Percentiles rank a stretch among this genome's conserved stretches.
phyloP scores from a whole-genome alignment of 2,113 vertebrate genomes.

The Hepsetus odoe region DNA sequence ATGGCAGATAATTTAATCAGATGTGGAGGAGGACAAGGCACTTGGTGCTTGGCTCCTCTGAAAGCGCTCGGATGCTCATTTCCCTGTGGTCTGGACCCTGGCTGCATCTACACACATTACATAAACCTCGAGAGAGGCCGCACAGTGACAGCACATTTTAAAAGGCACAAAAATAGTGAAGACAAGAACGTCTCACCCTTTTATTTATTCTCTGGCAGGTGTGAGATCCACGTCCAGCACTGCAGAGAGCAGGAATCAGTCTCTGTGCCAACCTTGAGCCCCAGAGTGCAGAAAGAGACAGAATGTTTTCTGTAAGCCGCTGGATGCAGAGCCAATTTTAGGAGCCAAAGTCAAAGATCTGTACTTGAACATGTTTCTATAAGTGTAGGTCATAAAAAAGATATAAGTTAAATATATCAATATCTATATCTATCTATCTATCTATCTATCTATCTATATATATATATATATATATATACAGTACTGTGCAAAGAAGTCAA shows the following conservation, averaged over 20 bases:
- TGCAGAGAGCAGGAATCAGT: background rate
- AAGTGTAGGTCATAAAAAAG: too few species aligned
- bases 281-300: background rate
- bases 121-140: constrained; percentile 6
- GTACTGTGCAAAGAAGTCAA: too few species aligned
- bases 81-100: constrained; percentile 17
- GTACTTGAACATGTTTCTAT: background rate
- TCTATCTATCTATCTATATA: too few species aligned
- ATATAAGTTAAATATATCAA: too few species aligned
- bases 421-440: too few species aligned
- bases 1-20: constrained; percentile 17
- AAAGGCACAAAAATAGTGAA: background rate
- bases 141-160: constrained; percentile 16
- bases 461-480: too few species aligned
- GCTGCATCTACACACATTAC: constrained; percentile 19
- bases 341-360: background rate
- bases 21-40: background rate
- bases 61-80: constrained; percentile 10
- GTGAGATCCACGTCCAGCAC: background rate
- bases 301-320: background rate
- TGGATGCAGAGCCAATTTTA: too few species aligned
- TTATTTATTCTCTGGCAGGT: background rate
- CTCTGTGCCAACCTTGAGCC: background rate
- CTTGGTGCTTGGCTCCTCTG: background rate
- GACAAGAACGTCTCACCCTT: background rate